These are phyloP conservation scores for Palythoa caribaeorum DNA, from an alignment of 92 coral and sea anemone genomes.

Conservation along the genomic window DNA sequence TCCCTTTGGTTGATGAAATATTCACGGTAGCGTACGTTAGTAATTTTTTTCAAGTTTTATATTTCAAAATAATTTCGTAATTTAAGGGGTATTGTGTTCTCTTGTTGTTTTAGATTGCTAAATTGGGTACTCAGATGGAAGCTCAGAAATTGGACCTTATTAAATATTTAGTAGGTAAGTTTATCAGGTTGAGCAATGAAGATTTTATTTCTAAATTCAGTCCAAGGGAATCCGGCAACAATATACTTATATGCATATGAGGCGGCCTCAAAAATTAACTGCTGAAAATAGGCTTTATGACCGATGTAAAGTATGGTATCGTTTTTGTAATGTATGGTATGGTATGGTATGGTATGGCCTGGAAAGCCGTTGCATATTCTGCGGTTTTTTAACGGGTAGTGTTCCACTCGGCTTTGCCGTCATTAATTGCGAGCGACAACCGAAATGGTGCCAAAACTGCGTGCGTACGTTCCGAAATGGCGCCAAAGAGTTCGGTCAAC, in stretches of 20 bases:
- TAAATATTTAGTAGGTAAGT: constrained; percentile 96
- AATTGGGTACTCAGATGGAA: constrained; percentile 94
- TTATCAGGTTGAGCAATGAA: not conserved
- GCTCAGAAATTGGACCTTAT: constrained; percentile 95
- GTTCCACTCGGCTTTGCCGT: too few species aligned
- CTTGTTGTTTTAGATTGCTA: constrained; percentile 77
- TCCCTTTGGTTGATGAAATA: not conserved
- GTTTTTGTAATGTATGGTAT: not conserved
- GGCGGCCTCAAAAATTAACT: not conserved
- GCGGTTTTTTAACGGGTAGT: too few species aligned
- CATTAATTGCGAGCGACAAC: too few species aligned
- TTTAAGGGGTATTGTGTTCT: not conserved
- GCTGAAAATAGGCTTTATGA: not conserved
- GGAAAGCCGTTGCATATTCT: not conserved
- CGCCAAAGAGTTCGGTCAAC: too few species aligned
- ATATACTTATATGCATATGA: too few species aligned
- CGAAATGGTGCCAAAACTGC: too few species aligned
- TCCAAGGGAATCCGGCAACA: not conserved
- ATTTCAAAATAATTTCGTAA: not conserved
- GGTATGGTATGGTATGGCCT: not conserved
- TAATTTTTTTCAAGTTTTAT: not conserved
- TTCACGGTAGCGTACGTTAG: too few species aligned
- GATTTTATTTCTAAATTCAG: not conserved
- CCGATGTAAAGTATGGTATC: not conserved
- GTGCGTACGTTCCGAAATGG: too few species aligned